Base-by-base conservation (phyloP, 2,888 invertebrate species). In the Coronaproctus castanopsis region DNA sequence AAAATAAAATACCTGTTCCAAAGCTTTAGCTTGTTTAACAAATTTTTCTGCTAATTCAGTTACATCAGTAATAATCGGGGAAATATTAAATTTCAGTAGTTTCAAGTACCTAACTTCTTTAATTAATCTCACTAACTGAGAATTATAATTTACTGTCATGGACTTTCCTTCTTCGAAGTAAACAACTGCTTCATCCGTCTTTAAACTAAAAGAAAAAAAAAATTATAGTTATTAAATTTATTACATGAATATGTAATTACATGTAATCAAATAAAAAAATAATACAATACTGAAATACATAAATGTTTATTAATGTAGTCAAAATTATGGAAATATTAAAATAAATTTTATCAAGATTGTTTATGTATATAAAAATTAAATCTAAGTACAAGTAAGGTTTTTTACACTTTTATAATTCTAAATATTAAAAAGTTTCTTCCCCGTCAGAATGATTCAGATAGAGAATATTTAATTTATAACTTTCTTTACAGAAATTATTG, bases 1-100 rank as follows among this genome's bases (percentile, higher is more conserved):
- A n/a, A n/a, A n/a, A n/a, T n/a, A n/a, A n/a, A n/a, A n/a, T 67
- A 83, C 90, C 78, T 95, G 93, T 70, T 95, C 91, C 58, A 97
- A 74, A 2, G 85, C 80, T 57, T 89, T 81, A 0, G 95, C 96
- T 67, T 90, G 84, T 55, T 78, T 78, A 71, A 90, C 80, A 69
- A 88, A 88, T 67, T 81, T 81, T 65, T 84, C 79, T 0, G 88
- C 88, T 59, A 81, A 77, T 18, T 80, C 79, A 14, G 84, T 78
- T 0, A 82, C 80, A 24, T 84, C 77, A 51, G 80, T 78, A 57
- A 91, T 82, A 62, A 83, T 80, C 10, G 81, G 77, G 1, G 92
- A 83, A 49, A 92, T 79, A 65, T 74, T 66, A 69, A 86, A 83
- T 1, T 87, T 92, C 62, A 93, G 76, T 51, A 87, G 83, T 56